Base-by-base conservation (phyloP, 2,113 vertebrate species). In the Centrocercus urophasianus region DNA sequence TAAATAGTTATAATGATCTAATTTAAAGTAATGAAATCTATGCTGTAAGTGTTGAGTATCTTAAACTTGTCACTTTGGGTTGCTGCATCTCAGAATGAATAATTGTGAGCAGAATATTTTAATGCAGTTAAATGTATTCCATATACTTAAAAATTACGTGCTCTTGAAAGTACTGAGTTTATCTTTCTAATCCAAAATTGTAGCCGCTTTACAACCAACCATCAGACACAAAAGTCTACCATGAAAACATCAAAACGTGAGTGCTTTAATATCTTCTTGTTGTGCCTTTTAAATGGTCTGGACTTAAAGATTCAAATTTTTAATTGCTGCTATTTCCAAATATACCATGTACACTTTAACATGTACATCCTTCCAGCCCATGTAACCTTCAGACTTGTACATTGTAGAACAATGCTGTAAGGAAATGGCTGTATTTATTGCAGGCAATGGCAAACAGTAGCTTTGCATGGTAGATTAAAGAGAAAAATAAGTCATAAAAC, bases 191-290 rank as follows among this genome's bases (percentile, higher is more conserved):
- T 65, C 76, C 69, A 43, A 86, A 93, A 90, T 65, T 96, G 50
- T 93, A 99, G 99, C 99, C 99, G 22, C 98, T 99, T 66, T 99
- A 99, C 96, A 99, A 99, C 98, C 99, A 99, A 74, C 99, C 99
- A 0, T 99, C 99, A 20, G 99, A 99, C 96, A 99, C 99, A 81
- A 99, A 99, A 96, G 99, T 99, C 81, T 99, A 99, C 97, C 99
- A 99, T 94, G 99, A 99, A 96, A 99, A 99, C 98, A 99, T 99
- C 97, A 99, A 99, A 98, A 99, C 99, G 99, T 99, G 97, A 99
- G 99, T 99, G 96, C 79, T 94, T 50, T 36, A 9, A 48, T 59
- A 4, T 71, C 70, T 79, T 69, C 20, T 38, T 17, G 2, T 25
- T 61, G 63, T 72, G 19, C 34, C 6, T 1, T 25, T 84, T 67